Conservation (phyloP, 92 coral and sea anemone genomes). For the Meandrina meandrites region DNA sequence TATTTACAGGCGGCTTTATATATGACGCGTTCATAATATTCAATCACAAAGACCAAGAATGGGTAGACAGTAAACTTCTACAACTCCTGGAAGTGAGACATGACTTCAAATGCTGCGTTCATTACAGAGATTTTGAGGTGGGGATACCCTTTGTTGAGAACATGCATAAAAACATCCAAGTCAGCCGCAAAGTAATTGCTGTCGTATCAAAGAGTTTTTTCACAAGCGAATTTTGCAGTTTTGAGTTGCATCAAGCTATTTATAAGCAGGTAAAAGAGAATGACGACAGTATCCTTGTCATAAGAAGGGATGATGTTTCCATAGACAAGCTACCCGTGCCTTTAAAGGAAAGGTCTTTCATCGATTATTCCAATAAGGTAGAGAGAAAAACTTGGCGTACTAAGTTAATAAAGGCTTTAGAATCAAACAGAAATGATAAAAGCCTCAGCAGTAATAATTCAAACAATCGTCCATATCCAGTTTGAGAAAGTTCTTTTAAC, state of each 20-base stretch:
- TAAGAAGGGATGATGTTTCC: not conserved
- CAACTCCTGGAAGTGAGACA: not conserved
- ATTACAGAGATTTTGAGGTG: constrained; percentile 27
- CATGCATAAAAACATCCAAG: not conserved
- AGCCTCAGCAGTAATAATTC: not conserved
- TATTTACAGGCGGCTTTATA: not conserved
- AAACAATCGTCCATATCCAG: not conserved
- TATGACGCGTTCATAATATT: constrained; percentile 23
- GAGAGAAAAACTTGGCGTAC: not conserved
- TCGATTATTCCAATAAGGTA: constrained; percentile 4
- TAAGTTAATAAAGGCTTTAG: not conserved
- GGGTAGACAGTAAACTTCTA: not conserved
- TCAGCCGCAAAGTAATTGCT: constrained; percentile 11
- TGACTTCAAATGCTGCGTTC: constrained; percentile 26
- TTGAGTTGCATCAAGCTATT: constrained; percentile 11
- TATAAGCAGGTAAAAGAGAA: not conserved
- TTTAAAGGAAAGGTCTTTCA: not conserved
- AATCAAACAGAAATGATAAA: not conserved
- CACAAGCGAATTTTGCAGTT: not conserved
- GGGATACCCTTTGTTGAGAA: not conserved
- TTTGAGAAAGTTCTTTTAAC: too few species aligned
- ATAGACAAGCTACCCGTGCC: not conserved
- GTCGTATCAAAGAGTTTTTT: constrained; percentile 19
- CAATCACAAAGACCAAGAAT: constrained; percentile 5
- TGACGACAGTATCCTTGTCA: constrained; percentile 14